Conservation (phyloP, 2,797 vertebrate species). For the Monodelphis domestica region DNA sequence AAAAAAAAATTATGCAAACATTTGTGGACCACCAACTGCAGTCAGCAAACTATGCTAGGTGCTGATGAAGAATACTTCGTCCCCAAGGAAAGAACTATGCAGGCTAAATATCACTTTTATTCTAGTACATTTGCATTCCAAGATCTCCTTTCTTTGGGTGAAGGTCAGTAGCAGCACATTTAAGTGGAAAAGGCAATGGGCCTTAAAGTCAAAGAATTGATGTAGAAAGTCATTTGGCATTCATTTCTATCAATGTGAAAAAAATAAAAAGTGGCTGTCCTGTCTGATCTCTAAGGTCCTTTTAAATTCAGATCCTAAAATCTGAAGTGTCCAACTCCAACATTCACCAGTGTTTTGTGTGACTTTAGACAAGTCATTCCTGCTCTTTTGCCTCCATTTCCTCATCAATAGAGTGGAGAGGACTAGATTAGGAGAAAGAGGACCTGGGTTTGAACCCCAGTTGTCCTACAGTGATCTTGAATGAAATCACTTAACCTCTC, state of each 20-base stretch:
- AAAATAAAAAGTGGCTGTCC: background rate
- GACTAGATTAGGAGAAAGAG: background rate
- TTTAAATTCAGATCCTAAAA: background rate
- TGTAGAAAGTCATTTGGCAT: background rate
- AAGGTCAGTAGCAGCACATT: background rate
- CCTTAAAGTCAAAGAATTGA: background rate
- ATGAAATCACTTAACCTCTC: background rate
- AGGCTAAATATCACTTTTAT: background rate
- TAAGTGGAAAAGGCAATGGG: background rate
- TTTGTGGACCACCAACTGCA: background rate
- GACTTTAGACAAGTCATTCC: background rate
- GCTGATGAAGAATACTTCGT: background rate
- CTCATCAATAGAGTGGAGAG: background rate
- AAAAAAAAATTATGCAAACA: background rate
- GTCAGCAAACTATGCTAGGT: background rate
- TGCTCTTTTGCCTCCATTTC: background rate
- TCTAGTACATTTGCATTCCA: background rate
- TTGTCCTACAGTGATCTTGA: no score
- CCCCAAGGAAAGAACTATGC: background rate
- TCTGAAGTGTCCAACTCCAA: background rate
- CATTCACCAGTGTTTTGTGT: background rate
- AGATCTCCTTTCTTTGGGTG: background rate
- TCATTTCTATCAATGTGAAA: background rate
- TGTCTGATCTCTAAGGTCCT: background rate
- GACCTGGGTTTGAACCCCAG: background rate